Evolutionary conservation across 2,113 vertebrate genomes (phyloP).

Genomic region (Passer montanus): DNA sequence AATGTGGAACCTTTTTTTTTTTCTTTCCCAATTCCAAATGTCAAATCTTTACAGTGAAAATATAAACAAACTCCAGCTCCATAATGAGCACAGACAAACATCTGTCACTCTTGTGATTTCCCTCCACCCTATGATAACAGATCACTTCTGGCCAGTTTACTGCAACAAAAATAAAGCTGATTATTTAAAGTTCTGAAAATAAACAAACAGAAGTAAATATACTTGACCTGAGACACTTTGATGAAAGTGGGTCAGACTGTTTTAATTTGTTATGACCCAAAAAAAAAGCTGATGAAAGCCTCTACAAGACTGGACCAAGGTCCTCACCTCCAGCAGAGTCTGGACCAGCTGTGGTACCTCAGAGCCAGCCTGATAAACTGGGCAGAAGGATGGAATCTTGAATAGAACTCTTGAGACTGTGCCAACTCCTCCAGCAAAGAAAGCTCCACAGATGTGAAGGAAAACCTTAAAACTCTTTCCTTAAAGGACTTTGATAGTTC

Average conservation of each 20-base stretch:
- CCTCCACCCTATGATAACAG: slow-evolving; percentile 35
- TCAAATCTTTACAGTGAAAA: neutral
- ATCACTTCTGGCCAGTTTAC: slow-evolving; percentile 58
- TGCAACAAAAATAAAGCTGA: slow-evolving; percentile 61
- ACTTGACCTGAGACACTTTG: slow-evolving; percentile 56
- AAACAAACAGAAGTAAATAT: slow-evolving; percentile 64
- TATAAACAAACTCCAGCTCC: slow-evolving; percentile 39
- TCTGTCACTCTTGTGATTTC: slow-evolving; percentile 26
- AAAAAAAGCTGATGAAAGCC: slow-evolving; percentile 47
- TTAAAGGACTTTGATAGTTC: neutral
- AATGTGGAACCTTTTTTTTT: neutral
- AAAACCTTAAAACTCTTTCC: neutral
- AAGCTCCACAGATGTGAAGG: neutral
- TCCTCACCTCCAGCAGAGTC: neutral
- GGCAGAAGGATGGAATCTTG: neutral
- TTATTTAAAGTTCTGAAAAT: slow-evolving; percentile 64
- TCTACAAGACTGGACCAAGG: slow-evolving; percentile 19
- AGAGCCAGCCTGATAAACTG: neutral
- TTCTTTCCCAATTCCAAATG: neutral
- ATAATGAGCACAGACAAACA: slow-evolving; percentile 59
- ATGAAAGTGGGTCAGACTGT: slow-evolving; percentile 26
- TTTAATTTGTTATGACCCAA: slow-evolving; percentile 47
- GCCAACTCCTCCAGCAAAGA: slow-evolving; percentile 5
- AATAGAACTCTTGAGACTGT: neutral
- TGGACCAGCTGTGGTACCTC: neutral